phyloP scores from a whole-genome alignment of 2,797 vertebrate genomes.

The Phoxinus dragarum region DNA sequence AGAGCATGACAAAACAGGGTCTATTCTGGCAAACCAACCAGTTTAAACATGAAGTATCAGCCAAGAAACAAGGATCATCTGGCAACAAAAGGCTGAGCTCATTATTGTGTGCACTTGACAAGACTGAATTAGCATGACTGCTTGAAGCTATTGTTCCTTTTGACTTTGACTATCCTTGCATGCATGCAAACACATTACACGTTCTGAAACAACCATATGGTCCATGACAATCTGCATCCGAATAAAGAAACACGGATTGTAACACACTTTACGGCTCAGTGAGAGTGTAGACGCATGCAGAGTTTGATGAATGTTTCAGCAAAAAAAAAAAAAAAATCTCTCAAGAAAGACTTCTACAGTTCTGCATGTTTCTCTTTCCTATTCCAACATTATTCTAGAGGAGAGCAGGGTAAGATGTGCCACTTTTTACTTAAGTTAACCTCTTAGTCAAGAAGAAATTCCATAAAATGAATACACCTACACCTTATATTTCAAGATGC shows the following conservation, averaged over 20 bases:
- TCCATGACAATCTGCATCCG: slow-evolving; percentile 17
- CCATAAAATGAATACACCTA: not conserved
- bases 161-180: slow-evolving; percentile 26
- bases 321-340: not conserved
- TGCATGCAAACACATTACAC: slow-evolving; percentile 5
- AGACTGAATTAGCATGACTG: slow-evolving; percentile 22
- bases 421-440: not conserved
- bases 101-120: slow-evolving; percentile 4
- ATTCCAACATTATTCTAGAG: not conserved
- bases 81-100: not conserved
- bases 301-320: slow-evolving; percentile 14
- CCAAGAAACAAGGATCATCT: slow-evolving; percentile 9
- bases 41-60: not conserved
- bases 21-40: not conserved
- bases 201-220: slow-evolving; percentile 35
- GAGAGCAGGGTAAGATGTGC: not conserved
- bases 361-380: not conserved
- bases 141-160: slow-evolving; percentile 24
- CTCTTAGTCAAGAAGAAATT: not conserved
- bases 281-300: not conserved
- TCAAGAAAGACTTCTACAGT: not conserved
- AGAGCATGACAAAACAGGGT: slow-evolving; percentile 1
- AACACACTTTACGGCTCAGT: not conserved
- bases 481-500: not conserved
- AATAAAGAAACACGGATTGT: slow-evolving; percentile 12